Conservation (phyloP, 2,797 vertebrate species). For the Fistularia tabacaria region DNA sequence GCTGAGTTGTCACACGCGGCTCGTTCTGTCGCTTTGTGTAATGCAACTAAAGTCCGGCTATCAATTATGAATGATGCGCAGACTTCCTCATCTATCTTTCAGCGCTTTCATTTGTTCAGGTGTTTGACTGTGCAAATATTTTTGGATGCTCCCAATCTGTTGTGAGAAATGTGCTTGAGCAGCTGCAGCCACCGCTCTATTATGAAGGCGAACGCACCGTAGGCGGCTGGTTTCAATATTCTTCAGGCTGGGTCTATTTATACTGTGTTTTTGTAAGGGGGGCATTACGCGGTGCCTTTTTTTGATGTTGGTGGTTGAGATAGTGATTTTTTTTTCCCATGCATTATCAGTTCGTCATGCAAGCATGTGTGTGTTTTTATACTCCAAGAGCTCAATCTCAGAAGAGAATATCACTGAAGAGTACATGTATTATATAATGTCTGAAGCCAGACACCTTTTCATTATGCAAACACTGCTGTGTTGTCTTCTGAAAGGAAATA, state of each 20-base stretch:
- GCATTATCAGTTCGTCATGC: too few species aligned
- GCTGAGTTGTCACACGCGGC: constrained; percentile 1
- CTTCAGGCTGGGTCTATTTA: constrained; percentile 10
- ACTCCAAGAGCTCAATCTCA: too few species aligned
- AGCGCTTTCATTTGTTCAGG: constrained; percentile 68
- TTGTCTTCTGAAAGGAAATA: too few species aligned
- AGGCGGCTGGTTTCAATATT: constrained; percentile 19
- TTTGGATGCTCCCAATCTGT: constrained; percentile 47
- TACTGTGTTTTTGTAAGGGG: constrained; percentile 10
- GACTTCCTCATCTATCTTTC: constrained; percentile 71
- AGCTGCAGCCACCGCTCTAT: constrained; percentile 4
- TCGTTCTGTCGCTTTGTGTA: constrained; percentile 59
- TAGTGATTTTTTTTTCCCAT: too few species aligned
- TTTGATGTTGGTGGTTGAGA: too few species aligned
- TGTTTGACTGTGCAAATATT: constrained; percentile 59
- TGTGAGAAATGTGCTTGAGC: constrained; percentile 43
- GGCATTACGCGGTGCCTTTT: too few species aligned
- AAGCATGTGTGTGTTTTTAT: too few species aligned
- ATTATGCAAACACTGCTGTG: too few species aligned
- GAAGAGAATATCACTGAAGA: too few species aligned
- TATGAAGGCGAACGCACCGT: neutral
- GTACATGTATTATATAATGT: too few species aligned
- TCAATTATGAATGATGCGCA: constrained; percentile 72
- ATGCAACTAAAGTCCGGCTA: constrained; percentile 65
- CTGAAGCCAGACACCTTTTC: too few species aligned